phyloP scores from a whole-genome alignment of 1,140 invertebrate species.

The Xylocopa sonorina region DNA sequence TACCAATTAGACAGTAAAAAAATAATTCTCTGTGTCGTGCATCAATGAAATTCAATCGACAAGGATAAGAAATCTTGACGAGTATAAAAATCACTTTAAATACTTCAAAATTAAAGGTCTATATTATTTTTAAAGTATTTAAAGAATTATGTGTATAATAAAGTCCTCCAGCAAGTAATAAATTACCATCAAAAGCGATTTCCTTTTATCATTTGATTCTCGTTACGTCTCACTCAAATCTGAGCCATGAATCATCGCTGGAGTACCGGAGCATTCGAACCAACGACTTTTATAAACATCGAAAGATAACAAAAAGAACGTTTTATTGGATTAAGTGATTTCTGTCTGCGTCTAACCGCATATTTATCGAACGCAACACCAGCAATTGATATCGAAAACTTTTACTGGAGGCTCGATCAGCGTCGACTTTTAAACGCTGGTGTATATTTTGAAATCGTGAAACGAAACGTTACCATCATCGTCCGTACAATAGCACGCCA shows the following conservation, averaged over 20 bases:
- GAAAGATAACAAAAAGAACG: background rate
- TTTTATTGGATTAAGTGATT: background rate
- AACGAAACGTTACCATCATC: conserved; percentile 5
- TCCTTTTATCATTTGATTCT: background rate
- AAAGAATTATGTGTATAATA: background rate
- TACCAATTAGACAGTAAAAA: conserved; percentile 6
- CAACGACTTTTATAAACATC: background rate
- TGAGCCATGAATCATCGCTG: background rate
- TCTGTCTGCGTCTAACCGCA: background rate
- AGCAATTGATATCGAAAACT: background rate
- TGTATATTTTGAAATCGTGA: conserved; percentile 17
- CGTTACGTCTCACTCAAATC: background rate
- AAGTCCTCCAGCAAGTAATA: background rate
- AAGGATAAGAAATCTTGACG: too few species aligned
- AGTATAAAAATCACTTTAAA: too few species aligned
- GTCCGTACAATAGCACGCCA: conserved; percentile 5
- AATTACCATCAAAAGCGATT: background rate
- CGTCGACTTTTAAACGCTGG: too few species aligned
- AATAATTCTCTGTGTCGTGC: background rate
- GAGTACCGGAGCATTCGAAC: background rate
- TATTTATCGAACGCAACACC: background rate
- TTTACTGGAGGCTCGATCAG: too few species aligned
- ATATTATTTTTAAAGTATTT: too few species aligned
- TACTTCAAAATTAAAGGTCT: too few species aligned
- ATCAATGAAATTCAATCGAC: background rate